Evolutionary conservation across 1,140 invertebrate species (phyloP), one percentile per base, ranked within the genome.

Genomic region (Panulirus ornatus): DNA sequence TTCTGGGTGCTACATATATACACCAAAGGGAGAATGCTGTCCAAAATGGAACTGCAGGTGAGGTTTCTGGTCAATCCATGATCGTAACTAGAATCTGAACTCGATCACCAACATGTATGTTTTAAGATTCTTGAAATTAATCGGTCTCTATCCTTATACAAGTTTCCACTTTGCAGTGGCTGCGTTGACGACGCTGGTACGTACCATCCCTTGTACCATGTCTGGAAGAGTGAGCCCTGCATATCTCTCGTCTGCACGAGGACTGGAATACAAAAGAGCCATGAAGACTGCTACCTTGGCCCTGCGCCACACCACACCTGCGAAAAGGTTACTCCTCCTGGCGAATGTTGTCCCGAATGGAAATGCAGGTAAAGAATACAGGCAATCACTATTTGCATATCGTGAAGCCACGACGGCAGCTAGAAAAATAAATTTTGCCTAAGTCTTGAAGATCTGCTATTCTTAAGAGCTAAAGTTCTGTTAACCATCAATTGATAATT

Each of bases 201-300:
- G 0, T 22, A 30, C 2, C 51, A 58, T 58, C 47, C 3, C 3
- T 34, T 81, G 27, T 51, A 51, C 42, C 1, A 51, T 0, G 58
- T 34, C 5, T 81, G 78, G 78, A 81, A 54, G 30, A 58, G 19
- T 38, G 78, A 81, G n/a, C 78, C 78, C 16, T 81, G 78, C 44
- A 58, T 30, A 47, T 58, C 27, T 6, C 78, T 58, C 51, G 19
- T 8, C 6, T 81, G 78, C 27, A 81, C 51, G 1, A 16, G 19
- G 0, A 54, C n/a, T 3, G 78, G 78, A 34, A 81, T 81, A 30
- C 0, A 16, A 19, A 81, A n/a, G 0, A 58, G 0, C 1, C 22
- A 38, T 27, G n/a, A 36, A 8, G 9, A n/a, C 14, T 81, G 78
- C 16, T 1, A 14, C 2, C 27, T 36, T 0, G 58, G 34, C 19